Conservation (phyloP, 2,113 vertebrate genomes). For the human (Homo sapiens) region DNA sequence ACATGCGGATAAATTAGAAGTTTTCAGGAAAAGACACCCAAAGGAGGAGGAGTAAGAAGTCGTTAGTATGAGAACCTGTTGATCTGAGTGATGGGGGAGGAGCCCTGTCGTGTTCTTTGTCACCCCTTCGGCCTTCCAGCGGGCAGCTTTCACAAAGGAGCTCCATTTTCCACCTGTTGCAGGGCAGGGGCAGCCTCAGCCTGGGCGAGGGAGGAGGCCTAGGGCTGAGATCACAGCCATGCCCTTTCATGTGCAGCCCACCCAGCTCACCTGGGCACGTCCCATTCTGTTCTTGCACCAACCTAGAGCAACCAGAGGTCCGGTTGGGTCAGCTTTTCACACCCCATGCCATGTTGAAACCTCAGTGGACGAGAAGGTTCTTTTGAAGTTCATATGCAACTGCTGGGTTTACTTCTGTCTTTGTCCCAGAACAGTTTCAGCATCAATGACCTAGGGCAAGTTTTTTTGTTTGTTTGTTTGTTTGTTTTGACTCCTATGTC, state of each 20-base stretch:
- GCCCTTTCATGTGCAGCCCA: neutral
- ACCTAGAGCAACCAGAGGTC: neutral
- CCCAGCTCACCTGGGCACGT: neutral
- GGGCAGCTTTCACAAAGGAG: neutral
- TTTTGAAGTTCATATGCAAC: neutral
- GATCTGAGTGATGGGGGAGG: neutral
- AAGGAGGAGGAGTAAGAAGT: neutral
- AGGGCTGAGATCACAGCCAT: neutral
- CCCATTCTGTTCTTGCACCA: neutral
- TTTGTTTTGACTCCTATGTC: neutral
- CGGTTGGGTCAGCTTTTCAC: neutral
- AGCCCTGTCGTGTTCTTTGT: neutral
- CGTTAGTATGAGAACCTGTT: neutral
- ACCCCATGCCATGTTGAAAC: neutral
- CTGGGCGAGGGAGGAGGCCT: neutral
- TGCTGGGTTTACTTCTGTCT: neutral
- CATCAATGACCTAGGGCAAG: neutral
- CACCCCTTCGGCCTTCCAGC: neutral
- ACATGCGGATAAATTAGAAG: neutral
- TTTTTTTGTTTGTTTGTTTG: neutral
- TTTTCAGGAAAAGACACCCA: conserved; percentile 42
- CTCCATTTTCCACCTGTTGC: neutral
- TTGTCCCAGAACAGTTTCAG: neutral
- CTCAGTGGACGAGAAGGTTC: neutral
- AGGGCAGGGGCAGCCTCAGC: neutral